Base-by-base conservation (phyloP, 2,888 invertebrate species). In the Neoitamus cyanurus region DNA sequence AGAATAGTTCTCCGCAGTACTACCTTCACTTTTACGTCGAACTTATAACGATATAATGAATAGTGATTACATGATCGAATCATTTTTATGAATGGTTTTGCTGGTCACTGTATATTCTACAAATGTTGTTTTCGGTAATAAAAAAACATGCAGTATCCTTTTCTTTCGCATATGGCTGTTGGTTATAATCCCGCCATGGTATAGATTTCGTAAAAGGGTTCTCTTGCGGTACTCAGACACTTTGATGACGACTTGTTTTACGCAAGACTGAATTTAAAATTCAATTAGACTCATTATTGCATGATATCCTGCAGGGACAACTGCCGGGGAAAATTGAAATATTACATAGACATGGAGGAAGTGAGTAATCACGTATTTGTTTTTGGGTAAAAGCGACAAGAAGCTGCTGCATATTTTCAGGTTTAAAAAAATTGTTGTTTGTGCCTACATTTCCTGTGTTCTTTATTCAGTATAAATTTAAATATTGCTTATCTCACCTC, bases 161-260 rank as follows among this genome's bases (percentile, higher is more conserved):
- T 37, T 36, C 13, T 73, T 34, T 34, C 20, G n/a, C 15, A 20
- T 6, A 15, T 34, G 20, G 73, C 5, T 11, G 15, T n/a, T 34
- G 20, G 42, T 5, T n/a, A n/a, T 42, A 15, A 73, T 42, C 75
- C 34, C 36, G 36, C n/a, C 42, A 15, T 11, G 25, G 20, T 42
- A 4, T 58, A 9, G 58, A 9, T 25, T 80, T 34, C 42, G 25
- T 37, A 30, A 77, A 11, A 20, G 42, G 77, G 30, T 13, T 46
- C 77, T 77, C 20, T 42, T 25, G 30, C 15, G n/a, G 34, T 36
- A 80, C 80, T 80, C 68, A 80, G 80, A 80, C 80, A 58, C 80
- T 20, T 34, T 58, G 34, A 77, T 69, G 77, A 83, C 77, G 69
- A 78, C 83, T 85, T 85, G 83, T 85, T 83, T 85, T 34, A 83